A percentile compares a stretch with the other conserved stretches of the same genome.
These are phyloP conservation scores for Hirtodrosophila trivittata DNA, from an alignment of 2,888 invertebrate species.

Conservation along the genomic window DNA sequence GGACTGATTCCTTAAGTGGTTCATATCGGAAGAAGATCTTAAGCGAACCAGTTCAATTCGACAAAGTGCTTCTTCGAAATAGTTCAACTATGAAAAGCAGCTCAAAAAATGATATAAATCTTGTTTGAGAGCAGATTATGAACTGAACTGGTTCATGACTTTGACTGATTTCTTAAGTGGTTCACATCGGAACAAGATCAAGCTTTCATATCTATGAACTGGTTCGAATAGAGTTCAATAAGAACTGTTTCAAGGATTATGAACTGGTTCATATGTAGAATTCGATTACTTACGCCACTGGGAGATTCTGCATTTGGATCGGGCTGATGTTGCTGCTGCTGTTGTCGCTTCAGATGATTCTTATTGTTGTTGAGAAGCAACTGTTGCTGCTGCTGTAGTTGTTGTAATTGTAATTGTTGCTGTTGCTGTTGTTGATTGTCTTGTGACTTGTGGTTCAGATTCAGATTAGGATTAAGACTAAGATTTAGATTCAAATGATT, in stretches of 20 bases:
- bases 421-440: constrained; percentile 50
- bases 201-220: neutral
- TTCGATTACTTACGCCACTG: constrained; percentile 52
- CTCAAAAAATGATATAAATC: too few species aligned
- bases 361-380: constrained; percentile 54
- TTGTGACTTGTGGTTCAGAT: constrained; percentile 37
- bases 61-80: too few species aligned
- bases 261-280: neutral
- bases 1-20: too few species aligned
- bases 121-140: too few species aligned
- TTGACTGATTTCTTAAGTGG: too few species aligned
- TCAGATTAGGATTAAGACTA: constrained; percentile 20
- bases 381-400: constrained; percentile 37
- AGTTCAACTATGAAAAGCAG: too few species aligned
- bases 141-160: neutral
- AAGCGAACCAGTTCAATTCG: too few species aligned
- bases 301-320: constrained; percentile 61
- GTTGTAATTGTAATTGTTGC: constrained; percentile 52
- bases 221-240: constrained; percentile 5
- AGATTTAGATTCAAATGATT: constrained; percentile 45
- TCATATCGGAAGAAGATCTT: too few species aligned
- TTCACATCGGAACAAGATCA: too few species aligned
- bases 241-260: neutral
- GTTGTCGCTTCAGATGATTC: constrained; percentile 57
- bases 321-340: constrained; percentile 28